Evolutionary conservation across 2,113 vertebrate species (phyloP).

Genomic region (Calypte anna): DNA sequence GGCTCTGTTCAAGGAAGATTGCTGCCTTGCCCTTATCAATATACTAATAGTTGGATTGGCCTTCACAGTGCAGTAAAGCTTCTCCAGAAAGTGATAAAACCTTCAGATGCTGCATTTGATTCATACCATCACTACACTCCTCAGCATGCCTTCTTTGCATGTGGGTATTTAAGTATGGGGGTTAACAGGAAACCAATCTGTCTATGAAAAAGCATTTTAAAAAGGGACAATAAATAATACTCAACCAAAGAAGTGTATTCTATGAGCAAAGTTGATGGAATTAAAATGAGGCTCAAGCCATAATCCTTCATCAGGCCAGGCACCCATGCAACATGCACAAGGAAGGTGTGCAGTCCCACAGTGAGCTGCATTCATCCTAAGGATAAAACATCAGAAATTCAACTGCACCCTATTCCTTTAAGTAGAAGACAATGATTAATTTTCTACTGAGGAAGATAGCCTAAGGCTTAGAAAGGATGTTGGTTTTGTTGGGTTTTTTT

Average conservation of each 20-base stretch:
- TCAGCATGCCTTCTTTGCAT: neutral
- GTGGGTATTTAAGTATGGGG: neutral
- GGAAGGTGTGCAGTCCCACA: neutral
- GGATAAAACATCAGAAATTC: neutral
- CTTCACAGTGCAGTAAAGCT: neutral
- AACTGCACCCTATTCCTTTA: neutral
- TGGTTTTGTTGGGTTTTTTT: neutral
- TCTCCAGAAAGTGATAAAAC: neutral
- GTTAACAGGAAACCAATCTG: neutral
- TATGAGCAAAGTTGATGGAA: neutral
- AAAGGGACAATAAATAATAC: neutral
- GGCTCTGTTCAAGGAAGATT: neutral
- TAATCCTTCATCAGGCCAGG: neutral
- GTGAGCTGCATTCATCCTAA: neutral
- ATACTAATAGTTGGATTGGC: neutral
- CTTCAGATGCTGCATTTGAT: neutral
- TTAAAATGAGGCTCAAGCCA: neutral
- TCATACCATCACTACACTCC: neutral
- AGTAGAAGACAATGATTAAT: neutral
- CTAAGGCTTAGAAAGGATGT: neutral
- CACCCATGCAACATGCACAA: accelerated
- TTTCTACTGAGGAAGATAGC: neutral
- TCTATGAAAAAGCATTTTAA: neutral
- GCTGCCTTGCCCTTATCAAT: neutral
- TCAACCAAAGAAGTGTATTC: neutral